These are phyloP conservation scores for Myrmophylax atrothorax DNA, from an alignment of 2,113 vertebrate species.

Conservation along the genomic window DNA sequence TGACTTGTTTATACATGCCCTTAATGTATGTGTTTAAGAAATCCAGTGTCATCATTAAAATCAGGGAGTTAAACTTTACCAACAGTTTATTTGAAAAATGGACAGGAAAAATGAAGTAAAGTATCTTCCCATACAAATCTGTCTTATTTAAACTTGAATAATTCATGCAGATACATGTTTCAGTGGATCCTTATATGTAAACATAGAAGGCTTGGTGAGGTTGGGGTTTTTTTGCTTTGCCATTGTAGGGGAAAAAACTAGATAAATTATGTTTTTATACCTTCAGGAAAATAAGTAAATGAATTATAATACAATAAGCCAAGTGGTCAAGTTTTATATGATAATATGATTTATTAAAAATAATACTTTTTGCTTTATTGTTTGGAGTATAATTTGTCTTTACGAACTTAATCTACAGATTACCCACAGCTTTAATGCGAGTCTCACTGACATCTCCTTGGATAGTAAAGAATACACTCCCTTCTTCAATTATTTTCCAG, in stretches of 20 bases:
- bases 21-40: neutral
- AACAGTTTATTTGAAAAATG: neutral
- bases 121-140: neutral
- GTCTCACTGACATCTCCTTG: neutral
- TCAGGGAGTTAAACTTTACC: neutral
- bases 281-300: neutral
- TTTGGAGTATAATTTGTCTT: neutral
- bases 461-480: neutral
- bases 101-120: neutral
- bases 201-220: neutral
- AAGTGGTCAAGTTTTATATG: neutral
- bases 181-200: neutral
- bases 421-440: neutral
- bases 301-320: neutral
- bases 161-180: neutral
- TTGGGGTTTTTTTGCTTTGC: neutral
- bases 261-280: neutral
- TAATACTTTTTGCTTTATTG: neutral
- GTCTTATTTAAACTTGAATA: neutral
- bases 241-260: neutral
- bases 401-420: neutral
- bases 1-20: neutral
- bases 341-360: neutral
- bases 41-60: neutral
- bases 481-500: neutral